Base-by-base conservation (phyloP, 2,113 vertebrate species). In the Forbesichthys papilliferus region DNA sequence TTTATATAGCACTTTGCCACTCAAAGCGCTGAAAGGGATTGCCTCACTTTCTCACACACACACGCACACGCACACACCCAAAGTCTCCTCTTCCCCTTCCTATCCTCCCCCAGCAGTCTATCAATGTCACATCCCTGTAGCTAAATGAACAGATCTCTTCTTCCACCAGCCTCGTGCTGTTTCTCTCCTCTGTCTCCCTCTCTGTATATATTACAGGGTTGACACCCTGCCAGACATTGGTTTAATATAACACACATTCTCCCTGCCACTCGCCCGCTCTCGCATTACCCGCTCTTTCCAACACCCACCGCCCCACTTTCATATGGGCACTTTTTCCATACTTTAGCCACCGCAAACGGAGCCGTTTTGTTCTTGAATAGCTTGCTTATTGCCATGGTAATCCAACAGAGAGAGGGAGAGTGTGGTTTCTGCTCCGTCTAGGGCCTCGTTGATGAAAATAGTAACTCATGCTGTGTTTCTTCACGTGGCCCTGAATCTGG, bases 221-320 rank as follows among this genome's bases (percentile, higher is more conserved):
- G 84, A 86, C 81, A 74, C 84, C 36, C 65, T 68, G 85, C 88
- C 85, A 88, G 87, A 87, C 82, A 57, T 70, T 86, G 85, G 87
- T 90, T 88, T 87, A 90, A 90, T 90, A 86, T 89, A 90, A 90
- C 83, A 78, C 75, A 85, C 80, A 83, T 84, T 88, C 83, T 86
- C 77, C 60, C 69, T 78, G 86, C 89, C 77, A 80, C 77, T 70
- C 79, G 71, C 71, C 80, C 78, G 69, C 82, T 89, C 90, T 87
- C 85, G 84, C 81, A 83, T 90, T 90, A 89, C 89, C 86, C 85
- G 84, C 83, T 81, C 84, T 84, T 87, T 88, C 81, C 87, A 81
- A 48, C 81, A 81, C 82, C 84, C 85, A 84, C 80, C 83, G 42
- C 60, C 63, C 56, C 13, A 48, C 81, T n/a, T 36, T 46, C 36